phyloP scores from a whole-genome alignment of 2,888 invertebrate species.

The Heliconius sara region DNA sequence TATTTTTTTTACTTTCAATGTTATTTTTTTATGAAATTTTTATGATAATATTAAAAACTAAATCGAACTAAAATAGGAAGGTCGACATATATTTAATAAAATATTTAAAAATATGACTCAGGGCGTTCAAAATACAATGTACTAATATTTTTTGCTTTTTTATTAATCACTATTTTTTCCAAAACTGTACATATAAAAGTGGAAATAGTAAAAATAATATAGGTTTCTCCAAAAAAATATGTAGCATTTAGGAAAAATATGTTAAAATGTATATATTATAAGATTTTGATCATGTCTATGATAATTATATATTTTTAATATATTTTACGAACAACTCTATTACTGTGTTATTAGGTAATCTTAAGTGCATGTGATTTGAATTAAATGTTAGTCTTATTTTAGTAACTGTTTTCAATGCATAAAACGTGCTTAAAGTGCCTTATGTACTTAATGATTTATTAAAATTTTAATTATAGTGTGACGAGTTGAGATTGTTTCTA shows the following conservation, averaged over 20 bases:
- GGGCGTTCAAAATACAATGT: not conserved
- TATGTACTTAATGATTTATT: conserved; percentile 53
- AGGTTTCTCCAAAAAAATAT: conserved; percentile 8
- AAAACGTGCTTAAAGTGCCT: conserved; percentile 48
- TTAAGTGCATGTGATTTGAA: conserved; percentile 52
- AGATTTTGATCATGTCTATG: conserved; percentile 10
- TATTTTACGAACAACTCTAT: conserved; percentile 2
- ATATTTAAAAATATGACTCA: too few relatives aligned
- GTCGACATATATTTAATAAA: not conserved
- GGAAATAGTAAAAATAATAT: conserved; percentile 23
- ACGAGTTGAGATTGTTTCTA: conserved; percentile 17
- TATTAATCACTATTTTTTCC: not conserved
- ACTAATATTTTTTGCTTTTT: not conserved
- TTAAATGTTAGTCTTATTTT: conserved; percentile 49
- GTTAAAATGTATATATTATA: not conserved
- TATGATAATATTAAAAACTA: not conserved
- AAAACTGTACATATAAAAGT: conserved; percentile 19
- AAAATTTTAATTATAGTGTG: conserved; percentile 15
- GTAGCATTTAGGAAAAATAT: not conserved
- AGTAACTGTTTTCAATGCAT: conserved; percentile 41
- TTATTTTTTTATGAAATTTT: not conserved
- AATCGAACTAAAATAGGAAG: not conserved
- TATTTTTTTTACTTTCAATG: not conserved
- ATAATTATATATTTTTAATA: not conserved
- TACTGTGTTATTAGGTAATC: conserved; percentile 12